Evolutionary conservation across 2,113 vertebrate genomes (phyloP), one percentile per base, ranked within the genome.

Genomic region (Setophaga coronata): DNA sequence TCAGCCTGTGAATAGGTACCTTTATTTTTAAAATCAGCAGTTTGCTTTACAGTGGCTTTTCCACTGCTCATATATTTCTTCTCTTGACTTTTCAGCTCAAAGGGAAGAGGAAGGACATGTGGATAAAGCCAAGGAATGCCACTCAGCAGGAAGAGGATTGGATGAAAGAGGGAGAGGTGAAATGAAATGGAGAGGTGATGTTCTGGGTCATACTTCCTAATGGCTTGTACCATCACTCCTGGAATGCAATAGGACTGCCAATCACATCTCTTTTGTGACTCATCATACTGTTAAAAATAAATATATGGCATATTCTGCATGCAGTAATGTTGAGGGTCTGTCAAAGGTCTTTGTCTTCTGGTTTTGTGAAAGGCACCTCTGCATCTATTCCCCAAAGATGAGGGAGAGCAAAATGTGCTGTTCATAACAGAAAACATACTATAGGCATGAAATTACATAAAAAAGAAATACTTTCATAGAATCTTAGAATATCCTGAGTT

Each of bases 61-160:
- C 43, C 20, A 34, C 10, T 66, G 28, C 47, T 95, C 14, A 94
- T 25, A 2, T 64, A 26, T 92, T 61, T 83, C 23, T 87, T 57
- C 79, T 87, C 40, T 88, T 84, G 72, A 18, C 14, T 90, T 96
- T 96, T 76, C 91, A 97, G 96, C 91, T 97, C 54, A 79, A 70
- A 64, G 62, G 50, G 43, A 95, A 81, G 80, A 94, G 58, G 66
- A 93, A 72, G 17, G 82, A 28, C 17, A 2, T 1, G 0, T 77
- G 77, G 53, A 28, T 87, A 70, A 96, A 85, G 51, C 66, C 8
- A 0, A 90, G 51, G 56, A 90, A 66, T 1, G 0, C 18, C 21
- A 26, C 24, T n/a, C 84, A 50, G 40, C 48, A 82, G 20, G 48
- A 94, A 50, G 34, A 84, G 13, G 71, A 71, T 0, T 73, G 47